Percentiles rank a stretch among this genome's conserved stretches.
phyloP scores from a whole-genome alignment of 2,888 invertebrate genomes.

The Oeneis ivallda region DNA sequence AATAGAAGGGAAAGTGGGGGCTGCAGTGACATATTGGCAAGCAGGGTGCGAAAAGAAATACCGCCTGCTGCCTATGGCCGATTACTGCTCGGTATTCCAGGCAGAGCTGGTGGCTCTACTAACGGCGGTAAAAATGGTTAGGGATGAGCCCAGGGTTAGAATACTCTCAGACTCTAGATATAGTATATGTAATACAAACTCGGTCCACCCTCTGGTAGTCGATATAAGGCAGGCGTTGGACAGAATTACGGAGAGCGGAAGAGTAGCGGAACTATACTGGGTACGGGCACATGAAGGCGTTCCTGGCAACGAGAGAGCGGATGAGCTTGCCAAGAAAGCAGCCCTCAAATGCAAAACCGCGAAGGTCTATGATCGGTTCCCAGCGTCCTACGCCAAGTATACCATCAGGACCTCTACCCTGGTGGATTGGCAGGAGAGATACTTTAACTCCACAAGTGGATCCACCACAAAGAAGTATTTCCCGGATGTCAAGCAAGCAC shows the following conservation, averaged over 20 bases:
- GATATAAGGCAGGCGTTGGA: no score
- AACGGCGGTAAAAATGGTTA: no score
- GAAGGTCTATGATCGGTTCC: background rate
- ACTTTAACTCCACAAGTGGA: background rate
- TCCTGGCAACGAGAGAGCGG: background rate
- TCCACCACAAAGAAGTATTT: background rate
- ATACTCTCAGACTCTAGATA: no score
- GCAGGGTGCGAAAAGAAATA: no score
- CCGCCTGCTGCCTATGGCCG: no score
- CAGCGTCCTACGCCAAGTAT: background rate
- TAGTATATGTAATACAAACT: no score
- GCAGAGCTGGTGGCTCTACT: no score
- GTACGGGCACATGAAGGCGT: background rate
- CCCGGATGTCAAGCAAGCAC: background rate
- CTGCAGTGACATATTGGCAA: no score
- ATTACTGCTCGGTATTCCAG: no score
- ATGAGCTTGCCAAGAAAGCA: background rate
- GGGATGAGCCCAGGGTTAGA: no score
- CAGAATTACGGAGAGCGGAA: background rate
- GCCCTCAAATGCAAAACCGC: background rate
- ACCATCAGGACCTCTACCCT: background rate
- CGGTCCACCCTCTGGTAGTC: no score
- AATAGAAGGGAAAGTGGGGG: no score
- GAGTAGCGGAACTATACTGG: background rate
- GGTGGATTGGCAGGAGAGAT: background rate